These are phyloP conservation scores for Penaeus vannamei DNA, from an alignment of 1,140 invertebrate species.

Conservation along the genomic window DNA sequence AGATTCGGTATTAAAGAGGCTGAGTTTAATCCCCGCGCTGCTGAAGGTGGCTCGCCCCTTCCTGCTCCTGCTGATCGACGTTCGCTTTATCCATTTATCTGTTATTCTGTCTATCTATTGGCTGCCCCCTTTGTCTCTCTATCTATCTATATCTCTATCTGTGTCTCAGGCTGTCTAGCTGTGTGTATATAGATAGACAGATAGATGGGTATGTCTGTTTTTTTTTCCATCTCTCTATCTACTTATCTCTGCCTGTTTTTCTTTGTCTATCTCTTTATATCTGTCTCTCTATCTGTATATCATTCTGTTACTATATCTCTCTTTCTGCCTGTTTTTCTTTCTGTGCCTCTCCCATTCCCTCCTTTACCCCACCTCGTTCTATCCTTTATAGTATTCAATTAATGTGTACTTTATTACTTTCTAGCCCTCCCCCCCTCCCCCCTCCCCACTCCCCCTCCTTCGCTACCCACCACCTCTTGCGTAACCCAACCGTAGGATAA, in stretches of 20 bases:
- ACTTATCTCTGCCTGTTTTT: not conserved
- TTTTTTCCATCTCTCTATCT: not conserved
- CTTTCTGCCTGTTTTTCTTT: not conserved
- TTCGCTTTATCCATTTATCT: too few relatives aligned
- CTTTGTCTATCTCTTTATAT: not conserved
- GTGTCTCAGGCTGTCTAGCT: too few relatives aligned
- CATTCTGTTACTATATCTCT: not conserved
- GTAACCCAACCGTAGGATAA: not conserved
- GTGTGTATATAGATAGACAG: too few relatives aligned
- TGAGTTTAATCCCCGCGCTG: too few relatives aligned
- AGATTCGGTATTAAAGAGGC: too few relatives aligned
- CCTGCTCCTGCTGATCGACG: too few relatives aligned
- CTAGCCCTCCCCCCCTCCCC: not conserved
- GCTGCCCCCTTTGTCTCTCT: too few relatives aligned
- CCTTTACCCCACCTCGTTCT: not conserved
- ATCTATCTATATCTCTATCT: too few relatives aligned
- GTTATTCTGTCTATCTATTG: too few relatives aligned
- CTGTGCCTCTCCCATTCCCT: not conserved
- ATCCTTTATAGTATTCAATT: not conserved
- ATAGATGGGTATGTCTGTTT: too few relatives aligned
- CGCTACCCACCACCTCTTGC: not conserved
- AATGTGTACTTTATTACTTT: not conserved
- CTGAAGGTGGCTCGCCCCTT: too few relatives aligned
- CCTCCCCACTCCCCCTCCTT: not conserved
- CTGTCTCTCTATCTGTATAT: conserved; percentile 5